Evolutionary conservation across 2,113 vertebrate genomes (phyloP).

Genomic region (Neopipo cinnamomea): DNA sequence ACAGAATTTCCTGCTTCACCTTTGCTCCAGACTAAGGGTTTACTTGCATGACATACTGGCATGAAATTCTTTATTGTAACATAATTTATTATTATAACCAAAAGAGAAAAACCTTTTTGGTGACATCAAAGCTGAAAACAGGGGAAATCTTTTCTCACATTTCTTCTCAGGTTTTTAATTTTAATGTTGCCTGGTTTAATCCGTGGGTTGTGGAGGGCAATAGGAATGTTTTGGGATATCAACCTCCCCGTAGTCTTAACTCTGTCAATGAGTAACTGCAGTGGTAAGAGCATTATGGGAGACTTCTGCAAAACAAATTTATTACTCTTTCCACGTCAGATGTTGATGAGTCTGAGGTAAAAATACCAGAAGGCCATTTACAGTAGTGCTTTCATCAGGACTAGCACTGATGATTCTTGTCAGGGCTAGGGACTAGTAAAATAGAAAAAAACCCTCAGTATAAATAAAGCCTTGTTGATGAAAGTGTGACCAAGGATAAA

Average conservation of each 20-base stretch:
- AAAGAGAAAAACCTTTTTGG: not conserved
- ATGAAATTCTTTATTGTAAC: not conserved
- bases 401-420: not conserved
- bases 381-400: not conserved
- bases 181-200: not conserved
- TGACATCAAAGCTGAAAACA: not conserved
- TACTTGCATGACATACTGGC: not conserved
- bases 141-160: not conserved
- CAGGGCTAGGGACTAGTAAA: not conserved
- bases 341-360: not conserved
- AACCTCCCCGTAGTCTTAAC: not conserved
- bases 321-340: not conserved
- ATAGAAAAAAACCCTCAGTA: not conserved
- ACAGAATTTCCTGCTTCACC: not conserved
- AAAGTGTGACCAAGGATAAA: constrained; percentile 16
- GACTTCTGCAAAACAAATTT: not conserved
- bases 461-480: constrained; percentile 42
- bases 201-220: not conserved
- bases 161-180: not conserved
- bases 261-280: not conserved
- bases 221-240: not conserved
- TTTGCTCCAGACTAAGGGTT: not conserved
- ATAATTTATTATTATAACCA: not conserved
- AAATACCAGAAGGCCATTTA: not conserved
- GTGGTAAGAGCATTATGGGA: not conserved